Base-by-base conservation (phyloP, 2,113 vertebrate genomes). In the Accipiter virgatus region DNA sequence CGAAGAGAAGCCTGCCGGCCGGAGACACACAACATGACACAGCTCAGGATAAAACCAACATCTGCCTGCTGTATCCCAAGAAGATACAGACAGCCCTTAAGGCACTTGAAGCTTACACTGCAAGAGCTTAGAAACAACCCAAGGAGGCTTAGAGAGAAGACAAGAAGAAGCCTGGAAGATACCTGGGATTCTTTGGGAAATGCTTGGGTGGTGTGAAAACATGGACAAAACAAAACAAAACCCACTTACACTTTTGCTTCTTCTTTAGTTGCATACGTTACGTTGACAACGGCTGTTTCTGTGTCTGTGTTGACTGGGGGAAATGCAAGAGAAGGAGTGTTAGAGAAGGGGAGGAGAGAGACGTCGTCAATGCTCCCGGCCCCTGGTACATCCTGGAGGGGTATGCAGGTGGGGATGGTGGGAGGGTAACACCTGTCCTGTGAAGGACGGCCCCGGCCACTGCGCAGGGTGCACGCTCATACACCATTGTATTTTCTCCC, bases 231-330 rank as follows among this genome's bases (percentile, higher is more conserved):
- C 0, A 0, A 40, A 70, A 19, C 20, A 38, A 94, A 43, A 13
- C 15, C 47, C 95, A 98, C 99, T 99, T 98, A 99, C 99, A 97
- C 97, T 99, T 99, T 99, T 94, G 99, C 99, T 97, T 99, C 99
- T 78, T 99, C 99, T 98, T 99, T 99, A 19, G 98, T 99, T 43
- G 98, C 96, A 36, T 99, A 99, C 2, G 99, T 99, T 88, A 99
- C 99, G 90, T 99, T 99, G 98, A 99, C 99, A 85, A 99, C 99
- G 2, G 99, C 99, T 81, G 99, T 99, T 98, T 99, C 99, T 96
- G 99, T 99, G 90, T 99, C 99, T 94, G 99, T 99, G 98, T 99
- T 99, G 95, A 99, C 99, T 99, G 98, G 25, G 15, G 86, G 94
- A 93, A 91, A 90, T 96, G 72, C 59, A 96, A 97, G 40, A 93